Percentiles rank a stretch among this genome's conserved stretches.
Conservation (phyloP, 1,140 invertebrate genomes). For the Radopholus similis region DNA sequence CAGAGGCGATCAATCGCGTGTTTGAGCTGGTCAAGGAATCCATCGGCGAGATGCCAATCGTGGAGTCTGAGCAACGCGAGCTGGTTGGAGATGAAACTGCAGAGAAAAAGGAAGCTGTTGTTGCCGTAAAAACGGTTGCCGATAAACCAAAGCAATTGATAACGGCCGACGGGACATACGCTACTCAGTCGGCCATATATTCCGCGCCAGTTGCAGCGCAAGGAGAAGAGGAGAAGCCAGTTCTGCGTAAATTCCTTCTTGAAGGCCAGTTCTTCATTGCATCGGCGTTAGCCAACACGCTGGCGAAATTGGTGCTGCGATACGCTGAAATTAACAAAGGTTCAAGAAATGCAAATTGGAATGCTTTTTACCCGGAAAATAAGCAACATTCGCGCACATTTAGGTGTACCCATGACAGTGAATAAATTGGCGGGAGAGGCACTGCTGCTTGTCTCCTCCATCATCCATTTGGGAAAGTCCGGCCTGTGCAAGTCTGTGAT, state of each 20-base stretch:
- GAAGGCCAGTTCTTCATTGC: conserved; percentile 94
- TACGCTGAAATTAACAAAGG: conserved; percentile 65
- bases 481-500: conserved; percentile 69
- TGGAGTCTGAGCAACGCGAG: conserved; percentile 70
- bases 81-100: conserved; percentile 67
- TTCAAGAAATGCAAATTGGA: conserved; percentile 44
- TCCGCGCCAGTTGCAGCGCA: conserved; percentile 62
- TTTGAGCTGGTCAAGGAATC: conserved; percentile 49
- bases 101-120: conserved; percentile 19
- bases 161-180: conserved; percentile 98
- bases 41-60: conserved; percentile 72
- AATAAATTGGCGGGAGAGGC: conserved; percentile 72
- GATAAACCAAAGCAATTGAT: conserved; percentile 67
- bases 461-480: conserved; percentile 78
- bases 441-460: conserved; percentile 81
- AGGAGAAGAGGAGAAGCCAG: conserved; percentile 64
- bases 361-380: conserved; percentile 30
- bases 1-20: conserved; percentile 66
- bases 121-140: conserved; percentile 4
- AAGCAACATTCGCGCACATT: not conserved
- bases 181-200: conserved; percentile 92
- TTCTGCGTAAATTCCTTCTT: conserved; percentile 80
- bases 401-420: conserved; percentile 31
- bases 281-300: conserved; percentile 79
- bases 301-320: conserved; percentile 81